Percentiles rank a stretch among this genome's conserved stretches.
These are phyloP conservation scores for Zaprionus inermis DNA, from an alignment of 1,140 invertebrate genomes.

Conservation along the genomic window DNA sequence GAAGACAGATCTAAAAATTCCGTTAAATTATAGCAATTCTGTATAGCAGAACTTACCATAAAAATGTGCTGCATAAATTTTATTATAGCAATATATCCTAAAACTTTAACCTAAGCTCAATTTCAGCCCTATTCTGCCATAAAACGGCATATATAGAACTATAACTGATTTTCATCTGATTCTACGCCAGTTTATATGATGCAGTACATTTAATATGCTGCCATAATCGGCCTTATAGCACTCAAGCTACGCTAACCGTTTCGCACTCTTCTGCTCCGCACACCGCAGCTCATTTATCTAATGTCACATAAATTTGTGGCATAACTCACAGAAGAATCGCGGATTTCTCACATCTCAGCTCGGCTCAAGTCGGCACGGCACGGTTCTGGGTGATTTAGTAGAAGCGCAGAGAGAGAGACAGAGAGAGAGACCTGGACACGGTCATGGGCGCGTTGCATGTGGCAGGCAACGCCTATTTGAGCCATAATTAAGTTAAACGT, in stretches of 20 bases:
- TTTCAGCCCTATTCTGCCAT: neutral
- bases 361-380: neutral
- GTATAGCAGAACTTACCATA: neutral
- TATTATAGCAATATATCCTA: too few species aligned
- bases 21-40: neutral
- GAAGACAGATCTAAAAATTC: too few species aligned
- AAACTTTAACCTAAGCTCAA: too few species aligned
- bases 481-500: conserved; percentile 82
- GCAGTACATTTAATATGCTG: neutral
- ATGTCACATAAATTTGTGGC: conserved; percentile 48
- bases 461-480: conserved; percentile 77
- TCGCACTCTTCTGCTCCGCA: neutral
- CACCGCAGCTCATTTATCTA: conserved; percentile 30
- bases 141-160: neutral
- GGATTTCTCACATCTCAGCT: conserved; percentile 20
- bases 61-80: too few species aligned
- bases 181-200: neutral
- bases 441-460: conserved; percentile 60
- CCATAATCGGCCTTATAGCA: conserved; percentile 1
- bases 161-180: neutral
- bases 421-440: conserved; percentile 37
- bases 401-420: neutral
- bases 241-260: neutral
- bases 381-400: conserved; percentile 6
- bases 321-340: conserved; percentile 17